Percentiles rank a stretch among this genome's conserved stretches.
These are phyloP conservation scores for Smutsia temminckii DNA, from an alignment of 2,797 vertebrate species.

Conservation along the genomic window DNA sequence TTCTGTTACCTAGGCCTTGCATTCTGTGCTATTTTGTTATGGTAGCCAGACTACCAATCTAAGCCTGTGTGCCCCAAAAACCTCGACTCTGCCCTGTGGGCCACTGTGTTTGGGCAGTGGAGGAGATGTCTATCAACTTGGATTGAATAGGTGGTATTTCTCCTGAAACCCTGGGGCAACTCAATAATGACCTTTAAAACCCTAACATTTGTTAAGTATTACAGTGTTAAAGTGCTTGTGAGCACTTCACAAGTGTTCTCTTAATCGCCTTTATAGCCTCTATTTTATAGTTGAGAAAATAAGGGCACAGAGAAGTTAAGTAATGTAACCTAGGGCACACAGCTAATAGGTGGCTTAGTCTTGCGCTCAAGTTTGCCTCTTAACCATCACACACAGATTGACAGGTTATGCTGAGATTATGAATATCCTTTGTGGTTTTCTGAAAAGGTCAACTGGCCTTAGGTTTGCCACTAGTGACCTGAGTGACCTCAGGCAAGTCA, in stretches of 20 bases:
- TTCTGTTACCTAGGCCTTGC: not conserved
- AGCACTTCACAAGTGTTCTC: not conserved
- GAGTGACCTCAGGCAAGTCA: not conserved
- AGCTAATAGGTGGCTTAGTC: not conserved
- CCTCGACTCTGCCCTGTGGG: not conserved
- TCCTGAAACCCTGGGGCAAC: not conserved
- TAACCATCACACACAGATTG: not conserved
- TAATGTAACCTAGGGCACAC: not conserved
- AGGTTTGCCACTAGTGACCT: not conserved
- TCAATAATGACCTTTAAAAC: not conserved
- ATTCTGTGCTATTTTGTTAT: not conserved
- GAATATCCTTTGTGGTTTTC: not conserved
- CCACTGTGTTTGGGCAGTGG: not conserved
- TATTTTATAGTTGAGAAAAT: not conserved
- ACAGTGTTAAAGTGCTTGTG: not conserved
- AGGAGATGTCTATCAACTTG: not conserved
- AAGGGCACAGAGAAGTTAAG: not conserved
- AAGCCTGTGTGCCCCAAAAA: not conserved
- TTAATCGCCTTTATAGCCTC: not conserved
- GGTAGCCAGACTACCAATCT: not conserved
- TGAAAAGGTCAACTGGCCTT: not conserved
- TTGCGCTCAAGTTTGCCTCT: not conserved
- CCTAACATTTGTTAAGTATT: not conserved
- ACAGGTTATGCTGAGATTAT: not conserved
- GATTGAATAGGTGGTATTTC: not conserved